Conservation (phyloP, 92 coral and sea anemone species). For the Virgularia gustaviana region DNA sequence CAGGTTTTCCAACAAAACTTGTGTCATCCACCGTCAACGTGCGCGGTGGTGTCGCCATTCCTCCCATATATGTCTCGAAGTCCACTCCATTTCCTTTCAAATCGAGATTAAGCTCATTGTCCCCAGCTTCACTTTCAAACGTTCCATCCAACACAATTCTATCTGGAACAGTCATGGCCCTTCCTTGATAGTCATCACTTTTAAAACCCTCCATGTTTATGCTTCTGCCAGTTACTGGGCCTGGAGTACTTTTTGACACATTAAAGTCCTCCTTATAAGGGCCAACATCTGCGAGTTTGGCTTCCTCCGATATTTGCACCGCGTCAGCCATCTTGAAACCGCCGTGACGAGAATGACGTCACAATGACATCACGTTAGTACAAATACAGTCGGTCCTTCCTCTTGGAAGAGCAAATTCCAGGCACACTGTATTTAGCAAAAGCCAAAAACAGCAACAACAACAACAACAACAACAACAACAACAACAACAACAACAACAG, state of each 20-base stretch:
- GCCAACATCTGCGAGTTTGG: constrained; percentile 32
- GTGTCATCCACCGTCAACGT: constrained; percentile 90
- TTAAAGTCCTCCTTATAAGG: constrained; percentile 57
- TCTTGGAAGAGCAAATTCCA: too few species aligned
- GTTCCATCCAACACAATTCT: constrained; percentile 67
- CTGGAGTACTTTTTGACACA: constrained; percentile 60
- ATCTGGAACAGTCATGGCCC: constrained; percentile 82
- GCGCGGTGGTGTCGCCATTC: constrained; percentile 91
- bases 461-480: too few species aligned
- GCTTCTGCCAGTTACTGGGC: constrained; percentile 69
- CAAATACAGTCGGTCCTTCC: too few species aligned
- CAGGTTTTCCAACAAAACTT: constrained; percentile 18
- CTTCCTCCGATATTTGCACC: background rate
- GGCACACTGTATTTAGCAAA: too few species aligned
- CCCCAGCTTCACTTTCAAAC: constrained; percentile 40
- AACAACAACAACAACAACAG: too few species aligned
- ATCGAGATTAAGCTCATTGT: constrained; percentile 60
- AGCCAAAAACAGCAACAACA: too few species aligned
- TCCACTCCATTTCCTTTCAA: constrained; percentile 62
- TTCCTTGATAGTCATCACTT: constrained; percentile 9
- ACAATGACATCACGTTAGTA: background rate
- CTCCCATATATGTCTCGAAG: constrained; percentile 59
- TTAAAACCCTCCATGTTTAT: constrained; percentile 12
- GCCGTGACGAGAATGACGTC: background rate
- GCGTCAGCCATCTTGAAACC: constrained; percentile 32